Conservation (phyloP, 1,140 invertebrate genomes). For the Aphelenchoides avenae region DNA sequence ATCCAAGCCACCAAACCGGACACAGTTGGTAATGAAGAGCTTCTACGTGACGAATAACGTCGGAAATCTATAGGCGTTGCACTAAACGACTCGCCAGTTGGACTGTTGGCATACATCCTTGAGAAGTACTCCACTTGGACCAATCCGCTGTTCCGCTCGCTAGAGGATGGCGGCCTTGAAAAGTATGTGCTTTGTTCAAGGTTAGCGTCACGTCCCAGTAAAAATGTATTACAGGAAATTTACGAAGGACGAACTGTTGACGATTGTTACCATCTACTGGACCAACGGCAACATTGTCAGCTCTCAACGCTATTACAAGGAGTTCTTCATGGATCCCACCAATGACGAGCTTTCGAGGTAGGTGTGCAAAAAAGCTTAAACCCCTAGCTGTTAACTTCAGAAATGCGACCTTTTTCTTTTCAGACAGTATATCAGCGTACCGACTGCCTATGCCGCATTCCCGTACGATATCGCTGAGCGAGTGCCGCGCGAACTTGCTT, state of each 20-base stretch:
- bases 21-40: constrained; percentile 65
- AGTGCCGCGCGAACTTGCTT: constrained; percentile 19
- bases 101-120: constrained; percentile 74
- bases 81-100: constrained; percentile 65
- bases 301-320: constrained; percentile 71
- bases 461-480: constrained; percentile 26
- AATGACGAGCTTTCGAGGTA: not conserved
- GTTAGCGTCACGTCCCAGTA: no score
- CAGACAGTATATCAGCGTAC: constrained; percentile 25
- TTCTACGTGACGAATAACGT: not conserved
- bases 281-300: constrained; percentile 72
- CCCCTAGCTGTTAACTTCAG: not conserved
- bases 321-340: constrained; percentile 9
- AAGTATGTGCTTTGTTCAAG: constrained; percentile 14
- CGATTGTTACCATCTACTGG: constrained; percentile 84
- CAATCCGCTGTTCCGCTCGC: constrained; percentile 60
- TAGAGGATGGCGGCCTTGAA: constrained; percentile 71
- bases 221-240: constrained; percentile 61
- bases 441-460: constrained; percentile 38
- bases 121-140: constrained; percentile 79
- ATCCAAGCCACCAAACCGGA: constrained; percentile 83
- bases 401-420: not conserved
- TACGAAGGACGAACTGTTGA: constrained; percentile 71
- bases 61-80: constrained; percentile 24
- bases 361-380: not conserved